Evolutionary conservation across 2,113 vertebrate species (phyloP).

Genomic region (Brienomyrus brachyistius): DNA sequence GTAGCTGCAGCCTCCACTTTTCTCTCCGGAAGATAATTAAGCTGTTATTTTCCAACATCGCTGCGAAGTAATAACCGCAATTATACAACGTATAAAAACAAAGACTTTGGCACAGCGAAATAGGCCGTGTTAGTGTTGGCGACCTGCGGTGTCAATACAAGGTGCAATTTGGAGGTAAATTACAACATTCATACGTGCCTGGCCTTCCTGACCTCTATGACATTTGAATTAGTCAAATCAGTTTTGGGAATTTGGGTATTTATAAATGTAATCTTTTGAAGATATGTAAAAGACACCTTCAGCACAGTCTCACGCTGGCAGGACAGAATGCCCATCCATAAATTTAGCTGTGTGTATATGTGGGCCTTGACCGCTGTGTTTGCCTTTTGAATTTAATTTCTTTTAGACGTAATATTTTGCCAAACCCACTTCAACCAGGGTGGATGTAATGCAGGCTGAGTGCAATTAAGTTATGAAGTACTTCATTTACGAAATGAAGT

Average conservation of each 20-base stretch:
- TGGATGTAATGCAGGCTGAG: neutral
- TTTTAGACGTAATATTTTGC: neutral
- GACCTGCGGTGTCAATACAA: slow-evolving; percentile 4
- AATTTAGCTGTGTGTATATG: neutral
- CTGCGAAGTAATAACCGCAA: slow-evolving; percentile 19
- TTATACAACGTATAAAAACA: slow-evolving; percentile 12
- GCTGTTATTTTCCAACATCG: slow-evolving; percentile 9
- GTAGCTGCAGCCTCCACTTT: neutral
- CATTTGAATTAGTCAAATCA: neutral
- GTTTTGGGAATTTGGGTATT: neutral
- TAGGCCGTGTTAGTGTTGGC: neutral
- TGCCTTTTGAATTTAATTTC: neutral
- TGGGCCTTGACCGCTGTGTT: neutral
- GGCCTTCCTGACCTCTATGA: neutral
- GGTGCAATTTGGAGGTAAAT: neutral
- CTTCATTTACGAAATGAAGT: neutral
- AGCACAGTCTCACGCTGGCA: neutral
- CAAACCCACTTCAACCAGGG: neutral
- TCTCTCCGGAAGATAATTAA: slow-evolving; percentile 12
- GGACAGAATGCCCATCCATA: neutral
- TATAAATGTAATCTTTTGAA: neutral
- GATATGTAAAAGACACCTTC: neutral
- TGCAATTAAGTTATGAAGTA: neutral
- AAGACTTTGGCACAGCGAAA: neutral
- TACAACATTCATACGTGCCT: neutral